A percentile compares a stretch with the other conserved stretches of the same genome.
Conservation (phyloP, 2,888 invertebrate genomes). For the Muscina levida region DNA sequence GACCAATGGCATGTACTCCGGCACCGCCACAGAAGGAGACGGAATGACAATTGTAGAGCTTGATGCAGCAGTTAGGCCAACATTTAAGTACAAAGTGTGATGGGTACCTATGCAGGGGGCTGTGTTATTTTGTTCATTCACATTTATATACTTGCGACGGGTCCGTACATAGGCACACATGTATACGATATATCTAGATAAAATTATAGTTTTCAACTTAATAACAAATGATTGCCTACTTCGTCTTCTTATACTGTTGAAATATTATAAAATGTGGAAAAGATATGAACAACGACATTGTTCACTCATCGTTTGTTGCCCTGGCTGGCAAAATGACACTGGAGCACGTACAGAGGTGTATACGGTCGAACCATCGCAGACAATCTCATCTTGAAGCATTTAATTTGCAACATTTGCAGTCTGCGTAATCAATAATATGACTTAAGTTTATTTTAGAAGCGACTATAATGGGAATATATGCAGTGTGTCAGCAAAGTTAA, state of each 20-base stretch:
- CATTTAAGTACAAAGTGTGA: slow-evolving; percentile 2
- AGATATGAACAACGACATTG: slow-evolving; percentile 8
- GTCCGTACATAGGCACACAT: slow-evolving; percentile 28
- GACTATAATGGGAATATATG: not conserved
- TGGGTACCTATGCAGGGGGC: no score
- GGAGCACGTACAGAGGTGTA: slow-evolving; percentile 59
- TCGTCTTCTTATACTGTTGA: slow-evolving; percentile 32
- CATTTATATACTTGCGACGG: not conserved
- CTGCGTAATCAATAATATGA: slow-evolving; percentile 75
- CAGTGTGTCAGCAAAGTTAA: no score
- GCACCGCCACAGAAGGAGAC: slow-evolving; percentile 13
- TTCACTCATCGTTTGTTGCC: slow-evolving; percentile 17
- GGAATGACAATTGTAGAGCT: not conserved
- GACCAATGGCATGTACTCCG: slow-evolving; percentile 33
- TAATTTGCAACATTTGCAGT: slow-evolving; percentile 78
- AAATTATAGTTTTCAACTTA: slow-evolving; percentile 65
- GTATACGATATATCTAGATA: slow-evolving; percentile 17
- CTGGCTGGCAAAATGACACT: slow-evolving; percentile 59
- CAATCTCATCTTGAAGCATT: slow-evolving; percentile 70
- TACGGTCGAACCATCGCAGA: not conserved
- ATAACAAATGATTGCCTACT: slow-evolving; percentile 60
- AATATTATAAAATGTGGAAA: slow-evolving; percentile 22
- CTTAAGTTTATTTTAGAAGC: slow-evolving; percentile 58
- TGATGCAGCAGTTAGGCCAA: slow-evolving; percentile 13
- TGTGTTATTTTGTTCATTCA: no score